Evolutionary conservation across 37 sponge, comb jelly and placozoan species (phyloP).

Genomic region (Theonella swinhoei): DNA sequence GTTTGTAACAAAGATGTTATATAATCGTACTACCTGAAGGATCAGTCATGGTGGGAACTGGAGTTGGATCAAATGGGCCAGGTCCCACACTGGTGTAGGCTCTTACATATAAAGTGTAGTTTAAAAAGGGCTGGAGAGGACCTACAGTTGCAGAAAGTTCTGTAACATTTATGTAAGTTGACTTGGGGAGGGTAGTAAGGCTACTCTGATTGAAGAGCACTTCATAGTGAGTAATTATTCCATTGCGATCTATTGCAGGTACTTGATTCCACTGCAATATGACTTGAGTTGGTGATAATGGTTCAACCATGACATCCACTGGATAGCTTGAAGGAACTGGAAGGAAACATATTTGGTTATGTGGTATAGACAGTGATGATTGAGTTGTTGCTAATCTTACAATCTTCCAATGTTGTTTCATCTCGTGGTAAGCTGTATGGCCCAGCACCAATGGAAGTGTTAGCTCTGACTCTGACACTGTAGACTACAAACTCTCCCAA

Average conservation of each 20-base stretch:
- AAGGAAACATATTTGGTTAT: background rate
- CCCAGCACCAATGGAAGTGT: conserved; percentile 11
- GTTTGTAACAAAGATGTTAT: no score
- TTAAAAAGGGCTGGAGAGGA: background rate
- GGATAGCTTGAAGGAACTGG: background rate
- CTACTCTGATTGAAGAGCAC: background rate
- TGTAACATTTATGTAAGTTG: background rate
- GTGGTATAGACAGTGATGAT: background rate
- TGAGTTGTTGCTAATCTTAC: background rate
- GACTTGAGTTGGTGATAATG: background rate
- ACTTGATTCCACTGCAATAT: background rate
- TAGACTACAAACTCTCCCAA: background rate
- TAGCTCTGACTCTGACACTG: conserved; percentile 6
- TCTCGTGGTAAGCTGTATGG: background rate
- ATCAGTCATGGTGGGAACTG: background rate
- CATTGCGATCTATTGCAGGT: background rate
- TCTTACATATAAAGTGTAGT: background rate
- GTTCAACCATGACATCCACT: background rate
- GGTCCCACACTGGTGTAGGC: background rate
- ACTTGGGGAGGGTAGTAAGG: background rate
- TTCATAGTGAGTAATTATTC: background rate
- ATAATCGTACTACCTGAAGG: no score
- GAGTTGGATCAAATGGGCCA: background rate
- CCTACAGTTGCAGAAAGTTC: background rate
- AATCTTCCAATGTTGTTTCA: background rate